Percentiles rank a stretch among this genome's conserved stretches.
Evolutionary conservation across 2,113 vertebrate species (phyloP).

Genomic region (Buteo buteo): DNA sequence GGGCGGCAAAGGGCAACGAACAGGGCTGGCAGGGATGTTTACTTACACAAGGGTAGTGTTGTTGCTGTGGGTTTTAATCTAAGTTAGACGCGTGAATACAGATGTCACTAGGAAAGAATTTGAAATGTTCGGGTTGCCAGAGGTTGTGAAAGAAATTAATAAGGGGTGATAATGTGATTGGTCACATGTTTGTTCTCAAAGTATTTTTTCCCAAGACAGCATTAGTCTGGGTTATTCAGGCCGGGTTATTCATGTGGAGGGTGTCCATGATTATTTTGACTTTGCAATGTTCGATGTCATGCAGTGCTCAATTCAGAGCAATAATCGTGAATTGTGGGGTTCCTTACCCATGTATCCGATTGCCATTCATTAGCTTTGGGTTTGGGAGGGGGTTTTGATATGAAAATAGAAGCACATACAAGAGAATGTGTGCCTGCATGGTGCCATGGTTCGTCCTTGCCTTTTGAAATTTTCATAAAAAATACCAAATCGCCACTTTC

Average conservation of each 20-base stretch:
- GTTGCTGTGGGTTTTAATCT: neutral
- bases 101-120: constrained; percentile 41
- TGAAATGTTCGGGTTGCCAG: constrained; percentile 32
- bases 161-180: constrained; percentile 34
- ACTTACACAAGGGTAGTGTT: neutral
- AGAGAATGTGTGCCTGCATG: neutral
- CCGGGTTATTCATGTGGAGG: neutral
- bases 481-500: neutral
- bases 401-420: neutral
- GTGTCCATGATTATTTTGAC: neutral
- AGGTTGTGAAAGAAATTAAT: constrained; percentile 41
- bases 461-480: neutral
- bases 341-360: neutral
- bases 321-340: neutral
- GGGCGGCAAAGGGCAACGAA: neutral
- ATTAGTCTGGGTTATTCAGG: neutral
- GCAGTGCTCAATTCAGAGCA: neutral
- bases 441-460: neutral
- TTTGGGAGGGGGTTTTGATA: neutral
- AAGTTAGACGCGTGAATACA: neutral
- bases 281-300: neutral
- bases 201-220: constrained; percentile 7
- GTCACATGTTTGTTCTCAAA: constrained; percentile 27
- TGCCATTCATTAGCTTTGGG: neutral
- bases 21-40: neutral